Evolutionary conservation across 2,797 vertebrate genomes (phyloP).

Genomic region (Poeciliopsis turneri): DNA sequence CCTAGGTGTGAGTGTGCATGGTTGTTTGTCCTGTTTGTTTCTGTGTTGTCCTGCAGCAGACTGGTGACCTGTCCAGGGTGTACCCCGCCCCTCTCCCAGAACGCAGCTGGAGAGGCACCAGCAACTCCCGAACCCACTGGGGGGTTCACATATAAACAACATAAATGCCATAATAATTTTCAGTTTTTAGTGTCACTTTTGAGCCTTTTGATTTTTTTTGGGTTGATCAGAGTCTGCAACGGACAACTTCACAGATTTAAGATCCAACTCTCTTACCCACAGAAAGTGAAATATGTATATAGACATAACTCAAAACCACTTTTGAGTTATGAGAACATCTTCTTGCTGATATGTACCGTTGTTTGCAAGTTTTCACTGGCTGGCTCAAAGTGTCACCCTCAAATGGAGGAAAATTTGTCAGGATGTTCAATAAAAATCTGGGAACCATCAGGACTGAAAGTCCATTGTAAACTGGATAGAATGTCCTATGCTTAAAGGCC

Average conservation of each 20-base stretch:
- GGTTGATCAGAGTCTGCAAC: not conserved
- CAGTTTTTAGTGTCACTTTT: not conserved
- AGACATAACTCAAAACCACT: not conserved
- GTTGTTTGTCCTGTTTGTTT: no score
- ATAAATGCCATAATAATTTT: not conserved
- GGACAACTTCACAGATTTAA: not conserved
- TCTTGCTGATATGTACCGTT: not conserved
- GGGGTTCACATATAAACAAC: not conserved
- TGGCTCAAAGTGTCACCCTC: not conserved
- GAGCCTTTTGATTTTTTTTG: not conserved
- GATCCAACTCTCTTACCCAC: not conserved
- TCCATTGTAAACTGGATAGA: not conserved
- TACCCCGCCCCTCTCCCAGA: no score
- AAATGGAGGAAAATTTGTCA: not conserved
- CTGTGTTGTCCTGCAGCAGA: no score
- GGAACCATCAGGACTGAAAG: not conserved
- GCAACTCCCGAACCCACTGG: no score
- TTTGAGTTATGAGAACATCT: not conserved
- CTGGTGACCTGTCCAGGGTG: no score
- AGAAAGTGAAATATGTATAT: not conserved
- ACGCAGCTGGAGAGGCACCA: no score
- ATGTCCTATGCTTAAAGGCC: no score
- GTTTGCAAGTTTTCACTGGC: not conserved
- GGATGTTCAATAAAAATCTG: not conserved
- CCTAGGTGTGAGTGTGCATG: no score